Evolutionary conservation across 2,888 invertebrate species (phyloP).

Genomic region (Philereme vetulata): DNA sequence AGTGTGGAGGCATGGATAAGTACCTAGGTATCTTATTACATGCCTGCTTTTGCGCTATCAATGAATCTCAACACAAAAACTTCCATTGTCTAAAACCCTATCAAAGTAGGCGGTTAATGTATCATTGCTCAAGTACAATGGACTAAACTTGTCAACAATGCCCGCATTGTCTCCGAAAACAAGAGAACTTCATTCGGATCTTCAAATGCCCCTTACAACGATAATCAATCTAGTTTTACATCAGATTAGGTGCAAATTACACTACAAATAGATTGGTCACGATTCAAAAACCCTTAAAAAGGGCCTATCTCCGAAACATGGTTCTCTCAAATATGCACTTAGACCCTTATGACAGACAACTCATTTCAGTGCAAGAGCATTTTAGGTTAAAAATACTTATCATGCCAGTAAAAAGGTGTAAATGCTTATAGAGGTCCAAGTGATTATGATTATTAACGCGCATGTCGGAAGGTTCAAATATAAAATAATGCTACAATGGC

Average conservation of each 20-base stretch:
- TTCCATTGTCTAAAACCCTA: slow-evolving; percentile 36
- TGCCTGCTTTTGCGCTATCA: slow-evolving; percentile 9
- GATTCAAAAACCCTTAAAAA: slow-evolving; percentile 50
- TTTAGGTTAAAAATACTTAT: slow-evolving; percentile 4
- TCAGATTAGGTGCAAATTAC: slow-evolving; percentile 82
- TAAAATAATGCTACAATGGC: slow-evolving; percentile 9
- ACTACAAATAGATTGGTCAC: slow-evolving; percentile 80
- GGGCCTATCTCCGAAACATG: slow-evolving; percentile 30
- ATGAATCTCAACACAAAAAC: slow-evolving; percentile 23
- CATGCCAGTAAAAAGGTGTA: slow-evolving; percentile 48
- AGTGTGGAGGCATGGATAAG: no score
- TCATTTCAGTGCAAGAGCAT: slow-evolving; percentile 24
- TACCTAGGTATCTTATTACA: neutral
- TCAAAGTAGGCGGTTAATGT: slow-evolving; percentile 49
- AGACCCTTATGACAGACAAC: neutral
- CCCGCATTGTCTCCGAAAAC: slow-evolving; percentile 64
- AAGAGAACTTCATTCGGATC: slow-evolving; percentile 62
- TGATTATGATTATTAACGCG: slow-evolving; percentile 50
- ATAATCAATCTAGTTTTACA: slow-evolving; percentile 82
- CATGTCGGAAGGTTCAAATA: slow-evolving; percentile 49
- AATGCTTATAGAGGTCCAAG: slow-evolving; percentile 35
- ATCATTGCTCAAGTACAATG: slow-evolving; percentile 44
- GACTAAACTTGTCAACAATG: slow-evolving; percentile 39
- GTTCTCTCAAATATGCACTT: slow-evolving; percentile 35
- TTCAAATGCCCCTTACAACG: slow-evolving; percentile 56